These are phyloP conservation scores for Electrona antarctica DNA, from an alignment of 2,113 vertebrate genomes.

Conservation along the genomic window DNA sequence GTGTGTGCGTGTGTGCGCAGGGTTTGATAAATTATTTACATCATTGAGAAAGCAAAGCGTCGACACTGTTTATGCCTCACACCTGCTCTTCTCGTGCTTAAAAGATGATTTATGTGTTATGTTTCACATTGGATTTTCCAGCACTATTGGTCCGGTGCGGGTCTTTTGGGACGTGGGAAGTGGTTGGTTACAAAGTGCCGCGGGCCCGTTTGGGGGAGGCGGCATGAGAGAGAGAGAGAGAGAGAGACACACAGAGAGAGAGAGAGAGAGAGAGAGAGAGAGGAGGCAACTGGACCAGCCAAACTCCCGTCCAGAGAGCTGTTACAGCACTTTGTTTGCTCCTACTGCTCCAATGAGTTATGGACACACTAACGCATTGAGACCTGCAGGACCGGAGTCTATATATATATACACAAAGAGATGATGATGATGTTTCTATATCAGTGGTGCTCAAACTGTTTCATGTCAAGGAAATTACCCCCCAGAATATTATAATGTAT, in stretches of 20 bases:
- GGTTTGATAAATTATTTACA: constrained; percentile 99
- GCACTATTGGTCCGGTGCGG: constrained; percentile 86
- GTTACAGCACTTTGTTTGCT: constrained; percentile 87
- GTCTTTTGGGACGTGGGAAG: constrained; percentile 91
- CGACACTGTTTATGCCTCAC: constrained; percentile 94
- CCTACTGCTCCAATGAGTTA: constrained; percentile 89
- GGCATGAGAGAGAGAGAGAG: constrained; percentile 28
- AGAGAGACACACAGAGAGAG: constrained; percentile 22
- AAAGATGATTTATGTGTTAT: constrained; percentile 99
- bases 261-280: constrained; percentile 32
- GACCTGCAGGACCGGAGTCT: too few species aligned
- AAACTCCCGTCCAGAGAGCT: constrained; percentile 89
- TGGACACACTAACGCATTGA: constrained; percentile 56
- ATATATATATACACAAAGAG: too few species aligned
- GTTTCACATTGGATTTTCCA: constrained; percentile 91
- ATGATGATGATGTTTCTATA: too few species aligned
- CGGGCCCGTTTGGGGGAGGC: constrained; percentile 84
- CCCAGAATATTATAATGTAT: too few species aligned
- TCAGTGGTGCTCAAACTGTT: too few species aligned
- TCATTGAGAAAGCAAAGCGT: constrained; percentile 86
- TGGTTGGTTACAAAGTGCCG: constrained; percentile 95
- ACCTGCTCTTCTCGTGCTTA: constrained; percentile 92
- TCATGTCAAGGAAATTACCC: too few species aligned
- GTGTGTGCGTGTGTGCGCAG: constrained; percentile 71
- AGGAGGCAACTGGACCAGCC: constrained; percentile 86